Evolutionary conservation across 92 coral and sea anemone genomes (phyloP), one percentile per base, ranked within the genome.

Genomic region (Porites evermanni): DNA sequence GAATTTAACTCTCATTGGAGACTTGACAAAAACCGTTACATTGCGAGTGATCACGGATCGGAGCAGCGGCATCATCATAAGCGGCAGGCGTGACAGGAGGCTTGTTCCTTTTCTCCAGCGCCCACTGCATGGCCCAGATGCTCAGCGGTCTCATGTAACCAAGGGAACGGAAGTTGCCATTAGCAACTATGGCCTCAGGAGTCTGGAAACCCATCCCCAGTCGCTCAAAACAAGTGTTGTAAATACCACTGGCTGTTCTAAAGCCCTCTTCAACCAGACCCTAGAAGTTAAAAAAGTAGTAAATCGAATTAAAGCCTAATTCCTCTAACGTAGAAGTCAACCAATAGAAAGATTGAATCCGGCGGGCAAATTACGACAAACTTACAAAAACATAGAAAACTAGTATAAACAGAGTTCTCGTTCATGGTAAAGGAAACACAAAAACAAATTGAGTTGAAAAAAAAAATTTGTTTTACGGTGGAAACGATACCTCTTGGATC

Each of bases 41-140:
- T 24, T 83, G 87, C 61, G 80, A 56, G 44, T 32, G 44, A 38
- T 58, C 72, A 2, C 44, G 61, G 65, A 20, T 70, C 14, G 76
- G 76, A 12, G 53, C 85, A 81, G 85, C 21, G 21, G 21, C 65
- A 47, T 83, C 52, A 38, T 7, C 13, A 7, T 64, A 72, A 72
- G 64, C 38, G 58, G 63, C 87, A 73, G 79, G 73, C 77, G 78
- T 80, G 13, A 8, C 23, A 50, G 20, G 79, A 58, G 72, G 53
- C 73, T 89, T 83, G 23, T 79, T 77, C 65, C 88, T 90, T 19
- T 90, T 95, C 78, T 93, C 86, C 70, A 94, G 82, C 78, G 99
- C 99, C 99, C 99, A 97, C 90, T 97, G 99, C 88, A 97, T 97
- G 79, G 99, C 95, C 99, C 99, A 97, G 75, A 97, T 93, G 85